A percentile compares a stretch with the other conserved stretches of the same genome.
phyloP scores from a whole-genome alignment of 1,140 invertebrate species.

The Drosophila rufa region DNA sequence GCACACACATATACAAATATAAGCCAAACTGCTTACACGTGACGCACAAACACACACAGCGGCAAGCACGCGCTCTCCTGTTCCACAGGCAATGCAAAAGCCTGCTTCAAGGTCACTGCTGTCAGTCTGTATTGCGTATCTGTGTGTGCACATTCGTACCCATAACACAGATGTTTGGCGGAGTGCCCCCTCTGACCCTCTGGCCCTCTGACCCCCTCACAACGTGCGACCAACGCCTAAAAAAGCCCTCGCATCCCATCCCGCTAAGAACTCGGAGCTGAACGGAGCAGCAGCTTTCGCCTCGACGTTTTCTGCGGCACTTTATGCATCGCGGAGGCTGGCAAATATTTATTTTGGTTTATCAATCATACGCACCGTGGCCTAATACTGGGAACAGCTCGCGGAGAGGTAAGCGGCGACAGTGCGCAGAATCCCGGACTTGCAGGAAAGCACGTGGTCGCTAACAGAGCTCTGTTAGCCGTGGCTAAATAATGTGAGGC shows the following conservation, averaged over 20 bases:
- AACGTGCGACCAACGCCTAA: conserved; percentile 53
- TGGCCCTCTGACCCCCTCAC: background rate
- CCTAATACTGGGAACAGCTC: conserved; percentile 68
- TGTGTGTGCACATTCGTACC: conserved; percentile 37
- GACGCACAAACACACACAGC: conserved; percentile 34
- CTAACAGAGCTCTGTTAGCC: conserved; percentile 48
- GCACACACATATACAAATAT: conserved; percentile 11
- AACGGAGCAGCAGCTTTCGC: conserved; percentile 21
- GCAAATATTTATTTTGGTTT: conserved; percentile 83
- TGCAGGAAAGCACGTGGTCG: conserved; percentile 65
- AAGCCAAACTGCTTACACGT: conserved; percentile 47
- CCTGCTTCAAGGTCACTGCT: conserved; percentile 72
- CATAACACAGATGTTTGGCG: conserved; percentile 71
- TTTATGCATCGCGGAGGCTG: conserved; percentile 72
- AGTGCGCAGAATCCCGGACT: conserved; percentile 66
- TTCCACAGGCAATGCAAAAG: conserved; percentile 58
- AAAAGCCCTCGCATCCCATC: conserved; percentile 29
- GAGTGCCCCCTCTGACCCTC: background rate
- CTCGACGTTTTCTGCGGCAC: conserved; percentile 39
- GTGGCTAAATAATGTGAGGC: conserved; percentile 12
- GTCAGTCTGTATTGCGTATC: conserved; percentile 58
- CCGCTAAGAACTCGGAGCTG: conserved; percentile 1
- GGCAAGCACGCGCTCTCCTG: conserved; percentile 27
- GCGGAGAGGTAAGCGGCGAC: background rate
- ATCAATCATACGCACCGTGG: conserved; percentile 81